Evolutionary conservation across 2,797 vertebrate genomes (phyloP).

Genomic region (Macroramphosus scolopax): DNA sequence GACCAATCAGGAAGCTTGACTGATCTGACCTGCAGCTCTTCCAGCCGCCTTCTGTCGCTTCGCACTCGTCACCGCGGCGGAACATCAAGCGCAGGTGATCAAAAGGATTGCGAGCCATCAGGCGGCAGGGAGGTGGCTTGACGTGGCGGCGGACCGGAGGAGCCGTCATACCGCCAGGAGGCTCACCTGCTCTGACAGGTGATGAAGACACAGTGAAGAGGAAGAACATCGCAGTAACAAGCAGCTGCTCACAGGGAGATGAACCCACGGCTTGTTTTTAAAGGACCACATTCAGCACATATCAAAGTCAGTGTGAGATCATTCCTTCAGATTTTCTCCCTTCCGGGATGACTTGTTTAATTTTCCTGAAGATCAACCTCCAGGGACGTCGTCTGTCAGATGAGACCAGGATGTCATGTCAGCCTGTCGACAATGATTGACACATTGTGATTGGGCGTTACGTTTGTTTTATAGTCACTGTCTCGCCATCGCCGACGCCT

Average conservation of each 20-base stretch:
- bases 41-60: background rate
- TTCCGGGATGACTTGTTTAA: too few species aligned
- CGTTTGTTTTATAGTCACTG: too few species aligned
- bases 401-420: too few species aligned
- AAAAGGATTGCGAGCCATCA: background rate
- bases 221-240: conserved; percentile 38
- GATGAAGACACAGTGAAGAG: conserved; percentile 31
- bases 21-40: background rate
- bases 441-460: too few species aligned
- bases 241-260: conserved; percentile 37
- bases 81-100: conserved; percentile 16
- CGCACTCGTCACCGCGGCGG: background rate
- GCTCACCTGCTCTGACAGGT: conserved; percentile 11
- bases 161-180: background rate
- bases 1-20: conserved; percentile 3
- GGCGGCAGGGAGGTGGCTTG: conserved; percentile 2
- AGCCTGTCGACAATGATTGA: too few species aligned
- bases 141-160: background rate
- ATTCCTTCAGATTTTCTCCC: too few species aligned
- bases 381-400: too few species aligned
- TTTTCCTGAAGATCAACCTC: too few species aligned
- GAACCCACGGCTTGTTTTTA: too few species aligned
- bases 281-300: too few species aligned
- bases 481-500: too few species aligned
- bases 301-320: too few species aligned